phyloP scores from a whole-genome alignment of 1,140 invertebrate genomes.

The Cyphomyrmex costatus region DNA sequence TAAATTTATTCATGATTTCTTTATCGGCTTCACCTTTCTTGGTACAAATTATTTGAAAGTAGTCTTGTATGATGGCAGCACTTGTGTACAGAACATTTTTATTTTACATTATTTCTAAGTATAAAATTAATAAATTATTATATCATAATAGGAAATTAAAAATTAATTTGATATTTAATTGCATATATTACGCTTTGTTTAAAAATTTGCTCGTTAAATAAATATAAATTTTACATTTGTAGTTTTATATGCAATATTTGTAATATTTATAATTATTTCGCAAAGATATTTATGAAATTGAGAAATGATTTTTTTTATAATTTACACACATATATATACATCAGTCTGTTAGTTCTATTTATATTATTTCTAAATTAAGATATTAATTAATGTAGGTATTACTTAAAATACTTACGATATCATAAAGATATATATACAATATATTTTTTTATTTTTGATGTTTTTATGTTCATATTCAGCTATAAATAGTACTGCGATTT shows the following conservation, averaged over 20 bases:
- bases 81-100: not conserved
- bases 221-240: slow-evolving; percentile 4
- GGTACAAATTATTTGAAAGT: not conserved
- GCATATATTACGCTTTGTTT: not conserved
- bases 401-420: not conserved
- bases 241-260: not conserved
- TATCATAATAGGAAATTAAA: not conserved
- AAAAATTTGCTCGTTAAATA: not conserved
- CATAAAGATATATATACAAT: no score
- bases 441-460: not conserved
- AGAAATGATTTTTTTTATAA: no score
- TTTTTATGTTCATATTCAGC: not conserved
- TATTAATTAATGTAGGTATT: not conserved
- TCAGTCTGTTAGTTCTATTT: not conserved
- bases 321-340: no score
- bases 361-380: not conserved
- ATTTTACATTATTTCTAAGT: not conserved
- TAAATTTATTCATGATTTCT: not conserved
- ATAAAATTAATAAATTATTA: not conserved
- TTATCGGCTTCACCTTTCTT: slow-evolving; percentile 22
- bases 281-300: not conserved
- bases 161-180: not conserved
- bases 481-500: not conserved
- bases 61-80: slow-evolving; percentile 35
- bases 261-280: not conserved